These are phyloP conservation scores for Ploceus nigricollis DNA, from an alignment of 2,113 vertebrate genomes.

Conservation along the genomic window DNA sequence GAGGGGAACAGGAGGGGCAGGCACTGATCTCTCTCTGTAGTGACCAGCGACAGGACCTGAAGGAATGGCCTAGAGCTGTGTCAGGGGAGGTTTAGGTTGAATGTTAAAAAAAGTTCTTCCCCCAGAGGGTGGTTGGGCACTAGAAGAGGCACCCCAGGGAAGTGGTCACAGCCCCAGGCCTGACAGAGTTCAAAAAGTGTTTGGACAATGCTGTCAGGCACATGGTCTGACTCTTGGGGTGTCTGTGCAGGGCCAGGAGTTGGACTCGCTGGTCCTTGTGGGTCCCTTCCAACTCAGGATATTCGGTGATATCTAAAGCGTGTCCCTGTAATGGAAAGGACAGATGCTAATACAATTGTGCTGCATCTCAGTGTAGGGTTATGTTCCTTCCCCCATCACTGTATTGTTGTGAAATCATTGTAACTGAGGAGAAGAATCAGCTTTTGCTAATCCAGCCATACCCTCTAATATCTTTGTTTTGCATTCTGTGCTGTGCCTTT, in stretches of 20 bases:
- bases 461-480: not conserved
- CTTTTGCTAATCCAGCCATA: not conserved
- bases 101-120: not conserved
- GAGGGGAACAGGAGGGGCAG: not conserved
- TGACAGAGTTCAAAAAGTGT: not conserved
- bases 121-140: not conserved
- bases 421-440: not conserved
- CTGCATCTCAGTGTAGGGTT: not conserved
- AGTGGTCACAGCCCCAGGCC: not conserved
- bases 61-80: not conserved
- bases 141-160: not conserved
- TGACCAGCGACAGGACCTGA: not conserved
- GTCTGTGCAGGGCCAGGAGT: too few relatives aligned
- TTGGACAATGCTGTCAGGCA: too few relatives aligned
- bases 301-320: not conserved
- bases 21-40: not conserved
- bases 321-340: not conserved
- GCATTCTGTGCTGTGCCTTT: not conserved
- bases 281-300: not conserved
- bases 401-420: not conserved
- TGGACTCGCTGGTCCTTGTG: rapidly evolving
- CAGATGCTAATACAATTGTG: not conserved
- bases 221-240: not conserved
- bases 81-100: not conserved
- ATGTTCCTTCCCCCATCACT: not conserved